These are phyloP conservation scores for Papilio gigon DNA, from an alignment of 2,888 invertebrate species.

Conservation along the genomic window DNA sequence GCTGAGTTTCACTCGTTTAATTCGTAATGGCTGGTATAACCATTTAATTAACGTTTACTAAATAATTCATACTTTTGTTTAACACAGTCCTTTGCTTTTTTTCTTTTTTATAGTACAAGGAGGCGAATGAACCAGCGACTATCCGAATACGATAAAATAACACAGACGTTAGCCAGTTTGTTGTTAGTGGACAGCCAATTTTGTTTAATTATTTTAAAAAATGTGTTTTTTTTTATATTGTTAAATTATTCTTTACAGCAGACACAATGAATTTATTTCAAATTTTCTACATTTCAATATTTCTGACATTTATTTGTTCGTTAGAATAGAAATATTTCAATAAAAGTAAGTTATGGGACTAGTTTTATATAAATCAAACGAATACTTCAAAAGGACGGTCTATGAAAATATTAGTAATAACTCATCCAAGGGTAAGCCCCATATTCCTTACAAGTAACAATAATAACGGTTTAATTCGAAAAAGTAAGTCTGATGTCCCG, in stretches of 20 bases:
- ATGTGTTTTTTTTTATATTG: no score
- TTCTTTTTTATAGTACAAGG: no score
- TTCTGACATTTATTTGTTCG: no score
- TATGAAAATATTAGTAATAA: constrained; percentile 25
- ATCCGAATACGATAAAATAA: no score
- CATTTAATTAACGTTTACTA: background rate
- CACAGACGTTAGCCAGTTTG: no score
- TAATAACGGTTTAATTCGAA: constrained; percentile 44
- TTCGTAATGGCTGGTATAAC: background rate
- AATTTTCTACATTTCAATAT: no score
- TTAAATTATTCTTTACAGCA: no score
- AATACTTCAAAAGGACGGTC: background rate
- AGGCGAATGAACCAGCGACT: no score
- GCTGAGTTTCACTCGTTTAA: constrained; percentile 3
- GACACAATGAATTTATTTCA: no score
- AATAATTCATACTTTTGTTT: background rate
- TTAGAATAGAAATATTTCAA: background rate
- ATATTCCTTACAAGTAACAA: constrained; percentile 30
- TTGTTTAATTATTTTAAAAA: no score
- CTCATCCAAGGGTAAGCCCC: constrained; percentile 18
- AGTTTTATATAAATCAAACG: constrained; percentile 8
- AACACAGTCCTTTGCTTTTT: background rate
- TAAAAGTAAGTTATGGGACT: background rate
- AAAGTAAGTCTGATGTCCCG: constrained; percentile 52
- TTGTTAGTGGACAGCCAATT: no score